These are phyloP conservation scores for Lophochroa leadbeateri DNA, from an alignment of 2,113 vertebrate genomes.

Conservation along the genomic window DNA sequence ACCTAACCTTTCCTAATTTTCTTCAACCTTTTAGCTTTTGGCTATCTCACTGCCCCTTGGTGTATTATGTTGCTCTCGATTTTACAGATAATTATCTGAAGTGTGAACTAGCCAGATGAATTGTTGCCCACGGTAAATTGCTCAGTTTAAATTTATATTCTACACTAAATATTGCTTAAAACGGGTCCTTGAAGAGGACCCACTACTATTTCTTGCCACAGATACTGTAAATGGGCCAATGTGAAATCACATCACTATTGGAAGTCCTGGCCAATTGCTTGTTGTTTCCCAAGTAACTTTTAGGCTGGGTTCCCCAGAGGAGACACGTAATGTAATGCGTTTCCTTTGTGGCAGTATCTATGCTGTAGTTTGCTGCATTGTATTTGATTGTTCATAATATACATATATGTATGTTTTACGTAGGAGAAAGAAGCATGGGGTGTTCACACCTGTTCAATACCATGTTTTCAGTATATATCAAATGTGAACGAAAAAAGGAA, in stretches of 20 bases:
- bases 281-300: background rate
- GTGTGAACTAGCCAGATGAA: conserved; percentile 21
- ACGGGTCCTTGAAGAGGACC: background rate
- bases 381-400: background rate
- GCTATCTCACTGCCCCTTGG: background rate
- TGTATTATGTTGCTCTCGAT: background rate
- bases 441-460: background rate
- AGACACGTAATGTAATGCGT: background rate
- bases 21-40: conserved; percentile 8
- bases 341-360: background rate
- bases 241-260: background rate
- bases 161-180: background rate
- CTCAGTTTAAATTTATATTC: background rate
- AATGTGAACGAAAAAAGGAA: background rate
- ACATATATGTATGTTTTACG: background rate
- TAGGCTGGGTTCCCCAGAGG: background rate
- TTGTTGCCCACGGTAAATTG: background rate
- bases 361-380: background rate
- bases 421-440: background rate
- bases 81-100: conserved; percentile 18
- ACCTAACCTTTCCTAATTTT: conserved; percentile 10
- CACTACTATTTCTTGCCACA: background rate
- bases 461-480: background rate
- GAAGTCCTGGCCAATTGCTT: background rate
- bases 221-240: background rate